phyloP scores from a whole-genome alignment of 2,888 invertebrate species.

The Bibio marci region DNA sequence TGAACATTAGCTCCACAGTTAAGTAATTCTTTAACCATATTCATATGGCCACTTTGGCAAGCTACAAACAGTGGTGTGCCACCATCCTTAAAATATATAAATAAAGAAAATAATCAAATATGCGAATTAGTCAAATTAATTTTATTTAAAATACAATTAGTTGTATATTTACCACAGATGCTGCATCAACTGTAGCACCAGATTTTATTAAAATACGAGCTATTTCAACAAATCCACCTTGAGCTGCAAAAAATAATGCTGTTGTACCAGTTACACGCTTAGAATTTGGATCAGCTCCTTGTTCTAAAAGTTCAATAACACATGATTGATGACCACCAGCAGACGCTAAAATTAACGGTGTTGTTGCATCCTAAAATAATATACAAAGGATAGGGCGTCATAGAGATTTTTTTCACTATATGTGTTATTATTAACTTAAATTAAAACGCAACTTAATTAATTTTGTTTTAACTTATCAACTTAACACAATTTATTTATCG shows the following conservation, averaged over 20 bases:
- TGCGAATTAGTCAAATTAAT: not conserved
- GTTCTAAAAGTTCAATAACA: constrained; percentile 69
- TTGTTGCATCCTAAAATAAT: constrained; percentile 76
- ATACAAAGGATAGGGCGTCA: constrained; percentile 6
- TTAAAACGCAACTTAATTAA: no score
- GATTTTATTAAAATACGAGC: constrained; percentile 59
- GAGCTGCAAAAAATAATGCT: constrained; percentile 85
- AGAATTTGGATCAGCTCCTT: constrained; percentile 79
- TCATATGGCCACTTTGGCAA: constrained; percentile 78
- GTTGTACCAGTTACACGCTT: constrained; percentile 81
- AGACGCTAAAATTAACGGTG: constrained; percentile 78
- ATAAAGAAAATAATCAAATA: not conserved
- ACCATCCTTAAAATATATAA: constrained; percentile 53
- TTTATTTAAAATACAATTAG: not conserved
- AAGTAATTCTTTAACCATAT: constrained; percentile 71
- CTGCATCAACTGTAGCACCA: constrained; percentile 60
- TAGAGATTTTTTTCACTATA: not conserved
- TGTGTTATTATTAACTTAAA: no score
- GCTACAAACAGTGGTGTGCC: constrained; percentile 84
- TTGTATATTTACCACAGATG: constrained; percentile 63
- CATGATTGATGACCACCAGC: constrained; percentile 82
- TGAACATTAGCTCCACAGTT: constrained; percentile 67
- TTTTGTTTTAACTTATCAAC: no score
- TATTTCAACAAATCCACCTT: constrained; percentile 77
- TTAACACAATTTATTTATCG: no score